phyloP scores from a whole-genome alignment of 2,888 invertebrate genomes.

The Drosophila peninsularis region DNA sequence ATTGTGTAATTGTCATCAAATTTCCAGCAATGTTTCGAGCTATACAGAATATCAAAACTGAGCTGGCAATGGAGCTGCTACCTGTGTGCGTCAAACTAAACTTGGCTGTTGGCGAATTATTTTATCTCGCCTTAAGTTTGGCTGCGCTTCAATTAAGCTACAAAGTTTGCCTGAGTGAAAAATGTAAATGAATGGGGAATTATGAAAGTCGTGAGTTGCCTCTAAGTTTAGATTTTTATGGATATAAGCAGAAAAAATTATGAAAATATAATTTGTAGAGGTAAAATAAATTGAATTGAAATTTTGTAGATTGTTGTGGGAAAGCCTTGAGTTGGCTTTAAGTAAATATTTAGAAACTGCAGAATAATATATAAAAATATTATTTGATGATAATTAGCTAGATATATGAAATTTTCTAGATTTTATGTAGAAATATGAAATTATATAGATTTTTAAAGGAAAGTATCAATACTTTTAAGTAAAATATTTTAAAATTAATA shows the following conservation, averaged over 20 bases:
- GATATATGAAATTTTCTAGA: no score
- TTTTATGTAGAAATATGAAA: no score
- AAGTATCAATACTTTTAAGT: no score
- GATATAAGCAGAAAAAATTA: no score
- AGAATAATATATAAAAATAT: no score
- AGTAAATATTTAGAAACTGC: no score
- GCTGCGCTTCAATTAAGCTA: slow-evolving; percentile 41
- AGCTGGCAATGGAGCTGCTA: not conserved
- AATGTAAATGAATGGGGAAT: not conserved
- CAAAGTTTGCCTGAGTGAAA: slow-evolving; percentile 16
- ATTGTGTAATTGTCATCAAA: slow-evolving; percentile 53
- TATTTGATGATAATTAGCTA: no score
- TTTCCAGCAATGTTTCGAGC: slow-evolving; percentile 49
- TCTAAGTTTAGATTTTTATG: no score
- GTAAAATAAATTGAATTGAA: not conserved
- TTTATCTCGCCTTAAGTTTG: slow-evolving; percentile 61
- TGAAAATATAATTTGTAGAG: not conserved
- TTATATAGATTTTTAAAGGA: no score
- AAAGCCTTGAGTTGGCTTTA: not conserved
- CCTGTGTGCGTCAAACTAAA: slow-evolving; percentile 8
- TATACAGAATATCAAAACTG: slow-evolving; percentile 2
- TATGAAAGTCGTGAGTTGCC: slow-evolving; percentile 3
- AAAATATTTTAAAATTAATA: no score
- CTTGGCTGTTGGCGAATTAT: slow-evolving; percentile 11
- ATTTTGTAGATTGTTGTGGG: not conserved